A percentile compares a stretch with the other conserved stretches of the same genome.
Evolutionary conservation across 2,797 vertebrate species (phyloP).

Genomic region (Galagoides demidoff): DNA sequence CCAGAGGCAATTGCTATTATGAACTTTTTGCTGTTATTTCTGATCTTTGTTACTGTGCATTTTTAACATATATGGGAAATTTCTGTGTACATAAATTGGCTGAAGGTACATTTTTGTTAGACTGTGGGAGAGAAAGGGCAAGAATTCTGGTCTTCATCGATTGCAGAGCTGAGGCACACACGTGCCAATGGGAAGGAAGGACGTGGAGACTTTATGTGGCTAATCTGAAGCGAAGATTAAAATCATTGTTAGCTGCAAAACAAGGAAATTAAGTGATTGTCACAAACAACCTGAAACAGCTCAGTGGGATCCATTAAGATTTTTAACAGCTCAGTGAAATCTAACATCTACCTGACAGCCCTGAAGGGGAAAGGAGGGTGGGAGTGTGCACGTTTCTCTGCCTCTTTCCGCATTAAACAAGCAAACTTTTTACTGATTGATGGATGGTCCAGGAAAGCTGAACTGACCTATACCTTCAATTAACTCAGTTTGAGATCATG

Average conservation of each 20-base stretch:
- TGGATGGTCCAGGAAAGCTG: background rate
- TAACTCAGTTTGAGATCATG: constrained; percentile 70
- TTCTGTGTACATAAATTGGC: background rate
- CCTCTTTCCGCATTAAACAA: constrained; percentile 59
- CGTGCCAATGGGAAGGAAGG: constrained; percentile 6
- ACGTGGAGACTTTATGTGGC: background rate
- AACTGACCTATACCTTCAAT: constrained; percentile 69
- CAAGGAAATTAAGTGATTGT: constrained; percentile 78
- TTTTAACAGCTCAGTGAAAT: constrained; percentile 76
- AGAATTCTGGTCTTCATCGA: background rate
- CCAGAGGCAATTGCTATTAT: background rate
- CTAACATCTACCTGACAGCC: constrained; percentile 56
- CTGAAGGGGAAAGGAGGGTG: background rate
- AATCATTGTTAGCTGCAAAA: constrained; percentile 70
- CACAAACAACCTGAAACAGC: constrained; percentile 74
- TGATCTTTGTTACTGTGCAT: background rate
- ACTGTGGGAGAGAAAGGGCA: background rate
- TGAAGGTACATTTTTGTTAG: constrained; percentile 25
- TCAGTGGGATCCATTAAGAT: constrained; percentile 75
- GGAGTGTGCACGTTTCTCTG: background rate
- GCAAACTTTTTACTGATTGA: constrained; percentile 68
- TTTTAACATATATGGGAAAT: constrained; percentile 23
- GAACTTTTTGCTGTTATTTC: background rate
- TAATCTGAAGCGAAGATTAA: constrained; percentile 77
- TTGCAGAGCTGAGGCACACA: background rate